These are phyloP conservation scores for Cynopterus brachyotis DNA, from an alignment of 2,113 vertebrate species.

Conservation along the genomic window DNA sequence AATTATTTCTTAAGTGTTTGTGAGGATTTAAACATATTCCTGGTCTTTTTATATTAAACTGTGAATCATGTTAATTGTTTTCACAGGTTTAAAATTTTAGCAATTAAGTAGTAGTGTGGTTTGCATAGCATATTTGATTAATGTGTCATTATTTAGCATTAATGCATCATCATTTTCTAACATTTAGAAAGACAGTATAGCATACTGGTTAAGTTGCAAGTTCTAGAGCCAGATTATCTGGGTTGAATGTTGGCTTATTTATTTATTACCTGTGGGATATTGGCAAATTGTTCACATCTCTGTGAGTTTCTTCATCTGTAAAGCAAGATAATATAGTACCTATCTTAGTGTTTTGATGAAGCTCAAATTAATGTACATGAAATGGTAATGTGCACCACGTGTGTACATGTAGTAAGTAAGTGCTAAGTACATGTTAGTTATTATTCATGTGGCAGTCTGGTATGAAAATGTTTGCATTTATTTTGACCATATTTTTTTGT, in stretches of 20 bases:
- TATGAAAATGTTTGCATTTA: neutral
- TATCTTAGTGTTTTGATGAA: neutral
- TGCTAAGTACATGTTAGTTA: neutral
- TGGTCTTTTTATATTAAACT: neutral
- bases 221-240: neutral
- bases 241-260: neutral
- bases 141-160: neutral
- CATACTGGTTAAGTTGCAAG: neutral
- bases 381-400: neutral
- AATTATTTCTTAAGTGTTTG: neutral
- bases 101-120: neutral
- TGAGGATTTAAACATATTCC: neutral
- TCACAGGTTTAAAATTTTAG: neutral
- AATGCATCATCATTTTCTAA: neutral
- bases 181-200: neutral
- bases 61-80: neutral
- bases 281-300: neutral
- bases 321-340: neutral
- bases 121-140: neutral
- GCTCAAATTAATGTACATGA: neutral
- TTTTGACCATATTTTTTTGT: neutral
- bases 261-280: neutral
- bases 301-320: neutral
- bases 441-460: neutral
- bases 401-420: neutral